Evolutionary conservation across 2,888 invertebrate species (phyloP).

Genomic region (Hecatera dysodea): DNA sequence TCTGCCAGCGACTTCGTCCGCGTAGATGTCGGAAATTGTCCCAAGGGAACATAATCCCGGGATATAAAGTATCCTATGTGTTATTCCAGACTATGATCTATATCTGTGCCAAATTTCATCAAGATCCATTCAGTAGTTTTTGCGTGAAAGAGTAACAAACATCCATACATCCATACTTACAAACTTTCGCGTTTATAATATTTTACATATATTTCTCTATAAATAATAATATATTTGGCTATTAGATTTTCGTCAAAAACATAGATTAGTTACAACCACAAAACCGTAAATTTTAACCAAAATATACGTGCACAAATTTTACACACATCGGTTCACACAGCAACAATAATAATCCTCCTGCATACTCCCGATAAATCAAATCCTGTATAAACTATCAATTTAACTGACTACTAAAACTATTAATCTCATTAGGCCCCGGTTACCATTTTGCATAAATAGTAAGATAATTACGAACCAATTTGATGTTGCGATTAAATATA

Average conservation of each 20-base stretch:
- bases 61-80: too few relatives aligned
- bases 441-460: conserved; percentile 59
- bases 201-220: background rate
- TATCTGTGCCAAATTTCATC: too few relatives aligned
- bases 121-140: too few relatives aligned
- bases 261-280: background rate
- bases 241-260: background rate
- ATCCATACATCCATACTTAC: too few relatives aligned
- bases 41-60: too few relatives aligned
- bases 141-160: too few relatives aligned
- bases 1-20: too few relatives aligned
- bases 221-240: background rate
- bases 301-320: background rate
- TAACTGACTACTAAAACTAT: conserved; percentile 56
- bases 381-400: conserved; percentile 56
- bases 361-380: conserved; percentile 55
- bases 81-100: too few relatives aligned
- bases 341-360: conserved; percentile 25
- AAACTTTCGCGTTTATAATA: too few relatives aligned
- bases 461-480: conserved; percentile 38
- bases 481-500: conserved; percentile 36
- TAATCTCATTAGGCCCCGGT: conserved; percentile 56
- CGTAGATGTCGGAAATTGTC: too few relatives aligned
- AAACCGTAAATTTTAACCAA: conserved; percentile 5
- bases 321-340: background rate